Percentiles rank a stretch among this genome's conserved stretches.
phyloP scores from a whole-genome alignment of 2,888 invertebrate species.

The Drosophila acutilabella region DNA sequence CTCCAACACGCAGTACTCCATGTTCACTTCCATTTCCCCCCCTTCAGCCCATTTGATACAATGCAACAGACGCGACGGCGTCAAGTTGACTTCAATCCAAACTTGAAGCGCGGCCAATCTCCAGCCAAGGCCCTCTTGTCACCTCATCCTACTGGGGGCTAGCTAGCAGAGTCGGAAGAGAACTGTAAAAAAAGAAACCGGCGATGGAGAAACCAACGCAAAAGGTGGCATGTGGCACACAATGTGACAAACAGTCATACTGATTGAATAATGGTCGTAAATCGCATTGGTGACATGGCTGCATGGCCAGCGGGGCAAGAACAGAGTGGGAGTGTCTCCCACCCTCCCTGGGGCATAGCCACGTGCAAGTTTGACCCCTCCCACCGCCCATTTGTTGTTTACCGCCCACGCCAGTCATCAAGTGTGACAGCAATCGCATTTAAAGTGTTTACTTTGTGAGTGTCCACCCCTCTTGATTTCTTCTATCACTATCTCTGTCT shows the following conservation, averaged over 20 bases:
- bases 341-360: conserved; percentile 11
- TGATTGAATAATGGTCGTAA: conserved; percentile 81
- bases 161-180: conserved; percentile 5
- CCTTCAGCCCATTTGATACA: conserved; percentile 48
- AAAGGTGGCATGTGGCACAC: conserved; percentile 58
- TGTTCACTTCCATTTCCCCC: background rate
- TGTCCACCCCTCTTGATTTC: conserved; percentile 7
- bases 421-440: conserved; percentile 76
- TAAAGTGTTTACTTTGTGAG: conserved; percentile 70
- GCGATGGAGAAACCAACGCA: conserved; percentile 8
- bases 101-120: conserved; percentile 36
- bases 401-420: conserved; percentile 54
- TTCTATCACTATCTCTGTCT: background rate
- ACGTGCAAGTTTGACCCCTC: conserved; percentile 26
- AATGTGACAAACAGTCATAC: conserved; percentile 82
- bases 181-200: conserved; percentile 26
- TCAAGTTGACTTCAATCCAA: conserved; percentile 71
- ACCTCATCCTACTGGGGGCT: background rate
- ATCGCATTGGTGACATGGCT: conserved; percentile 79
- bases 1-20: background rate
- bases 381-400: conserved; percentile 32
- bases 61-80: conserved; percentile 80
- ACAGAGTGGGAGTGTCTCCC: background rate
- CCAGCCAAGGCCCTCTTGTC: background rate
- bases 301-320: conserved; percentile 23